phyloP scores from a whole-genome alignment of 1,140 invertebrate genomes.

The Cyclina sinensis region DNA sequence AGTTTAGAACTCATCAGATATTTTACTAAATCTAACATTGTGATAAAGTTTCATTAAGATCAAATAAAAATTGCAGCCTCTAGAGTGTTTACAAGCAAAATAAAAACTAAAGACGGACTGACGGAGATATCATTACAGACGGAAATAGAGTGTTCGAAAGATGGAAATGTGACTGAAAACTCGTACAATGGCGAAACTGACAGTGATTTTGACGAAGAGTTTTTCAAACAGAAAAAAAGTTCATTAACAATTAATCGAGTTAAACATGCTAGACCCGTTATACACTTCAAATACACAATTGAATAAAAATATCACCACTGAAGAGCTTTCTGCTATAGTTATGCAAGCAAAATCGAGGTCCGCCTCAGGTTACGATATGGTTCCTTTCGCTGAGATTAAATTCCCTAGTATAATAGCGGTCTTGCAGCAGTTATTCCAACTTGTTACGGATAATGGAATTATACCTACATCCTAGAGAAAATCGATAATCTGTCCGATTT shows the following conservation, averaged over 20 bases:
- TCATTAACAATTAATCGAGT: not conserved
- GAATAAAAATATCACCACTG: constrained; percentile 10
- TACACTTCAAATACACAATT: constrained; percentile 2
- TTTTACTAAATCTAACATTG: no score
- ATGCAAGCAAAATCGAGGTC: constrained; percentile 21
- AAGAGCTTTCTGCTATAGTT: not conserved
- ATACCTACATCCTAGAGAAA: not conserved
- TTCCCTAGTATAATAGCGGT: no score
- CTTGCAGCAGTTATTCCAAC: no score
- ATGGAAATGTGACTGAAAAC: constrained; percentile 24
- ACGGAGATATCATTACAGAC: constrained; percentile 7
- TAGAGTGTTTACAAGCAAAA: no score
- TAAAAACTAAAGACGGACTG: no score
- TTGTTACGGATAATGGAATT: not conserved
- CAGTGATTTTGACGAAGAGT: not conserved
- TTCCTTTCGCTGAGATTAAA: no score
- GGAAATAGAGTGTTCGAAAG: constrained; percentile 11
- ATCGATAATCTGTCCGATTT: constrained; percentile 53
- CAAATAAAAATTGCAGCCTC: no score
- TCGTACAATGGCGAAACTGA: constrained; percentile 9
- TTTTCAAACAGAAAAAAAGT: not conserved
- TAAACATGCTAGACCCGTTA: no score
- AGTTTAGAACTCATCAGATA: no score
- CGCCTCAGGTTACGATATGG: not conserved
- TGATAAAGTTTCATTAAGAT: no score